Base-by-base conservation (phyloP, 2,888 invertebrate species). In the Zonitis immaculata region DNA sequence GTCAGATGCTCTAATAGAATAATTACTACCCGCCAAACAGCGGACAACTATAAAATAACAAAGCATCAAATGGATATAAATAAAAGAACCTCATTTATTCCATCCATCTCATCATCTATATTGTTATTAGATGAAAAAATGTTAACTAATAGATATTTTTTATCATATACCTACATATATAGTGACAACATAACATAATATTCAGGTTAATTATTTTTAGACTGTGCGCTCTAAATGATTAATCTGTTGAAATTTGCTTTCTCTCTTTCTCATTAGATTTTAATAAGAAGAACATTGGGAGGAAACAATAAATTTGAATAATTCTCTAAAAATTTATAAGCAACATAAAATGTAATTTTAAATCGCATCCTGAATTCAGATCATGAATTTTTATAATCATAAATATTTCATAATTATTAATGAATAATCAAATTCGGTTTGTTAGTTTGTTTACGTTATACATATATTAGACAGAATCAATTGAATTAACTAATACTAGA, bases 401-500 rank as follows among this genome's bases (percentile, higher is more conserved):
- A n/a, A n/a, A n/a, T n/a, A n/a, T n/a, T n/a, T n/a, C n/a, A n/a
- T n/a, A n/a, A n/a, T n/a, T n/a, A n/a, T n/a, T n/a, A n/a, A n/a
- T 32, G 16, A 32, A 8, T 35, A 18, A 35, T 35, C 18, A 12
- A 12, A 30, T 1, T 12, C 1, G 35, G n/a, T 7, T 32, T 32
- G 35, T 35, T 35, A 16, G 35, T 35, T 35, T 35, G n/a, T n/a
- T n/a, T n/a, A n/a, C n/a, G n/a, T n/a, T n/a, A n/a, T n/a, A n/a
- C n/a, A n/a, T n/a, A n/a, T n/a, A n/a, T n/a, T n/a, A n/a, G n/a
- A 9, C 5, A n/a, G 35, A 18, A 48, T 48, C 47, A 48, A 52
- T 52, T 35, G 30, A 14, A 47, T 45, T 51, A 51, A n/a, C n/a
- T n/a, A n/a, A n/a, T n/a, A n/a, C n/a, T 46, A 42, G 25, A 39